A percentile compares a stretch with the other conserved stretches of the same genome.
Conservation (phyloP, 2,888 invertebrate species). For the Ectobius pallidus region DNA sequence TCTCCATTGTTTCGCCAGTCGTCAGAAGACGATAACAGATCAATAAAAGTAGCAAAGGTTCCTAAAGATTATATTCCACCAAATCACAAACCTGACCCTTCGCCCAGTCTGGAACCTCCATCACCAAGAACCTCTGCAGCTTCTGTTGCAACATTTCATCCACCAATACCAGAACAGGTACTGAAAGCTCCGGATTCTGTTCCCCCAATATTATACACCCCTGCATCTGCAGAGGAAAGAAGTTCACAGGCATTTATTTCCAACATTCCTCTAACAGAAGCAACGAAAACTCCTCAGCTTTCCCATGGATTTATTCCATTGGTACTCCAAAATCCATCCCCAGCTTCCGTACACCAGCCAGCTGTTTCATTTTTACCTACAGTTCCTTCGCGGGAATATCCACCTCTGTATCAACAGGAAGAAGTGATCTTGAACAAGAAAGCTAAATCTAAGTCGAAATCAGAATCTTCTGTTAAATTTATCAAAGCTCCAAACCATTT, state of each 20-base stretch:
- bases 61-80: constrained; percentile 4
- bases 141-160: background rate
- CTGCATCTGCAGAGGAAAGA: background rate
- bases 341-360: background rate
- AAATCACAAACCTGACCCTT: constrained; percentile 5
- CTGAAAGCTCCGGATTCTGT: constrained; percentile 1
- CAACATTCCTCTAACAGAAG: background rate
- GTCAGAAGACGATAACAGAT: background rate
- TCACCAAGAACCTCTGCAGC: background rate
- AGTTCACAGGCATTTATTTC: background rate
- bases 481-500: constrained; percentile 42
- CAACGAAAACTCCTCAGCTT: background rate
- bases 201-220: background rate
- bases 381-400: background rate
- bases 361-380: background rate
- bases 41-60: background rate
- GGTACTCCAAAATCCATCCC: background rate
- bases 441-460: background rate
- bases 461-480: background rate
- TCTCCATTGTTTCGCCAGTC: background rate
- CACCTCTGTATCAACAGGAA: background rate
- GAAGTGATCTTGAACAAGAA: background rate
- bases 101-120: background rate
- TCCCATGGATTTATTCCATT: background rate
- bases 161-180: constrained; percentile 11